Base-by-base conservation (phyloP, 2,113 vertebrate genomes). In the Meleagris gallopavo region DNA sequence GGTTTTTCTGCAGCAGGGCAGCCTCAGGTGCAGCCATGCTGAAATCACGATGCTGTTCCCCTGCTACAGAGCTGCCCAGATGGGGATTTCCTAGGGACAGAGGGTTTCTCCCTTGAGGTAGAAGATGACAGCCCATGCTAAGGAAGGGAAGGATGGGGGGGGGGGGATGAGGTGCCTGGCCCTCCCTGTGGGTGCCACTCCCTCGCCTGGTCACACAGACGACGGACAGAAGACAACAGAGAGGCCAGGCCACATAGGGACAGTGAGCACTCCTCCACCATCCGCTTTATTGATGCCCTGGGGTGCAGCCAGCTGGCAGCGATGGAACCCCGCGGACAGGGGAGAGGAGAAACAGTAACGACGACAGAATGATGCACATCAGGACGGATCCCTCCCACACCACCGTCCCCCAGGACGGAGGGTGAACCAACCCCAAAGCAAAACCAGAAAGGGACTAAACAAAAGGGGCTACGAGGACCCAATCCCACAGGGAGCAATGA, bases 161-260 rank as follows among this genome's bases (percentile, higher is more conserved):
- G 27, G 24, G 17, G 41, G 34, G 27, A 41, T 1, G 20, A 50
- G 20, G 36, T 48, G 16, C 83, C n/a, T 7, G 72, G 60, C 40
- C 76, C 67, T 71, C 38, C 60, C 55, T 83, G 11, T 6, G 0
- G 62, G 55, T 9, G 69, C 60, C 32, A 58, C 70, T 72, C 46
- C 4, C 91, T 94, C 5, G 0, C 77, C 87, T 87, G 93, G 79
- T 75, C 83, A 95, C 92, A 94, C 85, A 88, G 72, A 91, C 29
- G 67, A 95, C 19, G 41, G 75, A 96, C 92, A 96, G 85, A 95
- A 96, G 92, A 96, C 93, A 93, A 96, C 58, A 78, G 88, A 94
- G 78, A 91, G 83, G 83, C 88, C 90, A 93, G 79, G 90, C 93
- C 24, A 1, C 76, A 88, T 95, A 66, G 93, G 82, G 92, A 96